Percentiles rank a stretch among this genome's conserved stretches.
Evolutionary conservation across 2,797 vertebrate species (phyloP).

Genomic region (Catostomus latipinnis): DNA sequence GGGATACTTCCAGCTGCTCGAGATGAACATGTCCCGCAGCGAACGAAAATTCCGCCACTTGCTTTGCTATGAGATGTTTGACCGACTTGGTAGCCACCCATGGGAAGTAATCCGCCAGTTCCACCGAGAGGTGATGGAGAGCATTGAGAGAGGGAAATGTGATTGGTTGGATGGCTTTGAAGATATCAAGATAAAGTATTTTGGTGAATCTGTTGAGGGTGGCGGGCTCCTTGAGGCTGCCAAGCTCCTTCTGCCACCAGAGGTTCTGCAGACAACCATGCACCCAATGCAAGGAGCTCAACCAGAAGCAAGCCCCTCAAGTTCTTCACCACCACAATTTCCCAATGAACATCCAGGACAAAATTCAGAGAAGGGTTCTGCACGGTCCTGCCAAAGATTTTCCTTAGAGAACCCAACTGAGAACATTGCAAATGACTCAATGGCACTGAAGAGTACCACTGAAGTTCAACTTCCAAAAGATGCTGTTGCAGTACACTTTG

Average conservation of each 20-base stretch:
- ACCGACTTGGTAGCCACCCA: constrained; percentile 88
- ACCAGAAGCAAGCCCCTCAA: constrained; percentile 52
- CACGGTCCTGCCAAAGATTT: neutral
- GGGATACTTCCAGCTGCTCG: constrained; percentile 96
- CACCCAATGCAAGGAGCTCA: neutral
- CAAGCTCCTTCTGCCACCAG: constrained; percentile 69
- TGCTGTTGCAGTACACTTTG: constrained; percentile 32
- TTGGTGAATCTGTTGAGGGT: constrained; percentile 77
- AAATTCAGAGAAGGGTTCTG: constrained; percentile 38
- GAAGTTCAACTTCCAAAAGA: constrained; percentile 42
- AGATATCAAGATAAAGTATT: constrained; percentile 88
- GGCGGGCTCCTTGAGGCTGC: constrained; percentile 71
- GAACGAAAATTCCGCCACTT: constrained; percentile 95
- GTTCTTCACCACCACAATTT: constrained; percentile 50
- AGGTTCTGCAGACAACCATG: constrained; percentile 56
- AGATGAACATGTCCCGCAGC: constrained; percentile 91
- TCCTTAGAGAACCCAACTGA: constrained; percentile 9
- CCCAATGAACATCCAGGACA: constrained; percentile 38
- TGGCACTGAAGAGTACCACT: constrained; percentile 36
- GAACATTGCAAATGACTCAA: neutral
- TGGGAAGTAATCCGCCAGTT: constrained; percentile 92
- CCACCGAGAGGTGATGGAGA: constrained; percentile 89
- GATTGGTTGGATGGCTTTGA: constrained; percentile 91
- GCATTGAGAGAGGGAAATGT: constrained; percentile 84
- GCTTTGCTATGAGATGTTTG: constrained; percentile 98